Percentiles rank a stretch among this genome's conserved stretches.
phyloP scores from a whole-genome alignment of 2,888 invertebrate genomes.

The Onchidella celtica region DNA sequence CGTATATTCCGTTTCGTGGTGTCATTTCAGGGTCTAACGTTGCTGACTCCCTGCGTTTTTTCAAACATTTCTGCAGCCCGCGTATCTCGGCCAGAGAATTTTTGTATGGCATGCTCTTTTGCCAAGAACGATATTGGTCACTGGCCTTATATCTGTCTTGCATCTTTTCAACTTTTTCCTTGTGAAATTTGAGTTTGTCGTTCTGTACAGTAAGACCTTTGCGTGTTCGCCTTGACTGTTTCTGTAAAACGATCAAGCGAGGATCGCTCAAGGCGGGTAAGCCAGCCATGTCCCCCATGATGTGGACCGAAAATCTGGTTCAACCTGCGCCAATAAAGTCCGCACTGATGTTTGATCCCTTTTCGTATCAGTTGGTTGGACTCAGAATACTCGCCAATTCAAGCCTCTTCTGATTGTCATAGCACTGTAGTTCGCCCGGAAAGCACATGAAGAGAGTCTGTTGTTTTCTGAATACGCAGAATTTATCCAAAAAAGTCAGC shows the following conservation, averaged over 20 bases:
- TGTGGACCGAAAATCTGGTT: not conserved
- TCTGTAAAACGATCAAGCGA: constrained; percentile 57
- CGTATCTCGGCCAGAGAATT: constrained; percentile 56
- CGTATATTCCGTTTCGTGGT: constrained; percentile 58
- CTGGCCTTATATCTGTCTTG: constrained; percentile 55
- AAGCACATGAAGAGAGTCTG: too few relatives aligned
- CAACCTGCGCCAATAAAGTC: too few relatives aligned
- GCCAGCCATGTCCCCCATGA: constrained; percentile 44
- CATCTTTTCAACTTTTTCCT: not conserved
- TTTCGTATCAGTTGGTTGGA: too few relatives aligned
- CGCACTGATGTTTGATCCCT: too few relatives aligned
- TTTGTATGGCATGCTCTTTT: constrained; percentile 53
- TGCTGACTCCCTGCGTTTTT: constrained; percentile 57
- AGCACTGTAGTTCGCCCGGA: too few relatives aligned
- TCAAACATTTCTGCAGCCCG: constrained; percentile 59
- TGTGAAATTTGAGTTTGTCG: constrained; percentile 54
- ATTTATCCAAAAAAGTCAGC: too few relatives aligned
- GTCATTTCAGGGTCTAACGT: constrained; percentile 49
- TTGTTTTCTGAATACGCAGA: too few relatives aligned
- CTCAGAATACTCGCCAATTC: too few relatives aligned
- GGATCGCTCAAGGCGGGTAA: constrained; percentile 60
- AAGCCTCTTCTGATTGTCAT: too few relatives aligned
- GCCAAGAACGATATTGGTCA: constrained; percentile 51
- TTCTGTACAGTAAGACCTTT: constrained; percentile 58
- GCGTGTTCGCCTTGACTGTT: constrained; percentile 57